phyloP scores from a whole-genome alignment of 2,113 vertebrate species.

The Brachionichthys hirsutus region DNA sequence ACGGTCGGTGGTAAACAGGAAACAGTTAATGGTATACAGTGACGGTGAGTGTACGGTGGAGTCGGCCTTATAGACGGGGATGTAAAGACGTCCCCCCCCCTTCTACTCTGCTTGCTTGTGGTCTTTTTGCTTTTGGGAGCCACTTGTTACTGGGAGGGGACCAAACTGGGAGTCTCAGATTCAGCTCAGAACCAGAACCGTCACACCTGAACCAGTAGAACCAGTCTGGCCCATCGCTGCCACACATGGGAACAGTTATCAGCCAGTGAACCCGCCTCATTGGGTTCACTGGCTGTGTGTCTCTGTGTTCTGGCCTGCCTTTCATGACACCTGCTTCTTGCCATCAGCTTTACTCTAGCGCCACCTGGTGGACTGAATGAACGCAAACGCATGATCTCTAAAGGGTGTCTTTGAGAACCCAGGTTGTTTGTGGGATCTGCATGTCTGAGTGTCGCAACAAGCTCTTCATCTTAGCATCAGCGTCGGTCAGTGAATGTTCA shows the following conservation, averaged over 20 bases:
- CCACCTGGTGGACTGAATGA: slow-evolving; percentile 22
- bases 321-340: slow-evolving; percentile 42
- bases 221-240: slow-evolving; percentile 24
- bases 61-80: too few species aligned
- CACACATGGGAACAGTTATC: slow-evolving; percentile 61
- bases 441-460: too few species aligned
- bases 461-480: too few species aligned
- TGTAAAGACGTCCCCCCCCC: too few species aligned
- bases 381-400: slow-evolving; percentile 47
- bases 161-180: too few species aligned
- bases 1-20: too few species aligned
- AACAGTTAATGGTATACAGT: too few species aligned
- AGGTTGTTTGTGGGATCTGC: too few species aligned
- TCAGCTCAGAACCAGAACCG: neutral
- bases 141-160: too few species aligned
- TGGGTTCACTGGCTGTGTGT: slow-evolving; percentile 49
- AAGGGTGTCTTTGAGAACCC: neutral
- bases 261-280: slow-evolving; percentile 36
- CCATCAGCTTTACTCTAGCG: slow-evolving; percentile 43
- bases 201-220: neutral
- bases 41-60: too few species aligned
- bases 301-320: slow-evolving; percentile 8
- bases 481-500: neutral
- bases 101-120: too few species aligned
- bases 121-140: too few species aligned